These are phyloP conservation scores for Rhynchomys soricoides DNA, from an alignment of 2,113 vertebrate species.

Conservation along the genomic window DNA sequence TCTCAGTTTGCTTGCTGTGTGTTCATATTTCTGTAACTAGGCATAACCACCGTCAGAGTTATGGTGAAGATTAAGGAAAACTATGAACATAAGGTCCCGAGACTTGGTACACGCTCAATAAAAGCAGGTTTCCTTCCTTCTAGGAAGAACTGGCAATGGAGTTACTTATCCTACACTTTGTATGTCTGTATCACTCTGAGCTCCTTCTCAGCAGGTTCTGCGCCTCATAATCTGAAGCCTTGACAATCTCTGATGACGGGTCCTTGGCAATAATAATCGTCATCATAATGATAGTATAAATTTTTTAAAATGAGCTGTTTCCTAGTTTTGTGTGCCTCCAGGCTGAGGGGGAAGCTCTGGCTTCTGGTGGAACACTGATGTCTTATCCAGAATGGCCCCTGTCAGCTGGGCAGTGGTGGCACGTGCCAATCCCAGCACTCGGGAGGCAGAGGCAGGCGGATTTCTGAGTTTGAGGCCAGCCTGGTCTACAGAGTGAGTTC, in stretches of 20 bases:
- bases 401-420: too few relatives aligned
- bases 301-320: neutral
- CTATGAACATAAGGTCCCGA: neutral
- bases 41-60: neutral
- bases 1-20: neutral
- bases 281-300: neutral
- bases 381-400: neutral
- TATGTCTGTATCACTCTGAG: neutral
- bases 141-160: neutral
- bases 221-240: neutral
- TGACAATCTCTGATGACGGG: neutral
- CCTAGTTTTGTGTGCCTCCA: conserved; percentile 21
- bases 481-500: too few relatives aligned
- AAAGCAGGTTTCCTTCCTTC: neutral
- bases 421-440: too few relatives aligned
- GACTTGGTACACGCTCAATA: neutral
- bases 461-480: too few relatives aligned
- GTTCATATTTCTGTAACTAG: neutral
- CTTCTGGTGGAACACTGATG: conserved; percentile 1
- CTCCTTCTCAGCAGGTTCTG: neutral
- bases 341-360: neutral
- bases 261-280: neutral
- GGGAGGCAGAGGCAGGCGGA: too few relatives aligned
- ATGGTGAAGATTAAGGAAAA: neutral
- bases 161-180: neutral